A percentile compares a stretch with the other conserved stretches of the same genome.
phyloP scores from a whole-genome alignment of 1,140 invertebrate genomes.

The Ceratina japonica region DNA sequence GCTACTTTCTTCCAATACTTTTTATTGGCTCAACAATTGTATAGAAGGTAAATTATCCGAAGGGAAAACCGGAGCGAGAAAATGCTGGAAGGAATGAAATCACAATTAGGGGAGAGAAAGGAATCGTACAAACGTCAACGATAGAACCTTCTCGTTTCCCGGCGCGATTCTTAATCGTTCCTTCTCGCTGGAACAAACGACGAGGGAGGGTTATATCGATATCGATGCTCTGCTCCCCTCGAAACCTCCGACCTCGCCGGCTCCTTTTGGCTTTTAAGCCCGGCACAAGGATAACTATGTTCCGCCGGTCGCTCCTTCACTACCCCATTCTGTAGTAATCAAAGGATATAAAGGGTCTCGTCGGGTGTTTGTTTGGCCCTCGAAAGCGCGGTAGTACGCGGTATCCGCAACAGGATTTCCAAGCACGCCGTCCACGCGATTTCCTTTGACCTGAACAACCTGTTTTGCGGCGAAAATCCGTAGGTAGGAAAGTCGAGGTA shows the following conservation, averaged over 20 bases:
- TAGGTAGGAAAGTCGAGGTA: not conserved
- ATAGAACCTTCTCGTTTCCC: too few species aligned
- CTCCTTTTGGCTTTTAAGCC: not conserved
- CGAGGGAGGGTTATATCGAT: not conserved
- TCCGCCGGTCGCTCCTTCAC: too few species aligned
- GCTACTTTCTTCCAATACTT: too few species aligned
- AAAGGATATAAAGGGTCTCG: constrained; percentile 15
- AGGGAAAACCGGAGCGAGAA: too few species aligned
- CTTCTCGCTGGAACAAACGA: not conserved
- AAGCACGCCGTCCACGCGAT: not conserved
- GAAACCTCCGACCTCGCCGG: not conserved
- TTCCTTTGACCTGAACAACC: constrained; percentile 22
- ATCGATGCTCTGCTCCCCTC: not conserved
- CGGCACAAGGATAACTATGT: constrained; percentile 7
- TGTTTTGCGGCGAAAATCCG: not conserved
- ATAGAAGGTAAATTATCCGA: too few species aligned
- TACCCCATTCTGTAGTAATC: not conserved
- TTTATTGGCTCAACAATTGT: too few species aligned
- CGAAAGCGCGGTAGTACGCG: constrained; percentile 8
- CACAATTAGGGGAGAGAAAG: not conserved
- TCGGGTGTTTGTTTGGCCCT: constrained; percentile 29
- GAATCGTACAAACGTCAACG: not conserved
- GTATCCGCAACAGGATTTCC: constrained; percentile 21
- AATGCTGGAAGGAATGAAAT: not conserved
- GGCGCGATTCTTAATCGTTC: too few species aligned